A percentile compares a stretch with the other conserved stretches of the same genome.
Evolutionary conservation across 1,140 invertebrate species (phyloP).

Genomic region (Bombus impatiens): DNA sequence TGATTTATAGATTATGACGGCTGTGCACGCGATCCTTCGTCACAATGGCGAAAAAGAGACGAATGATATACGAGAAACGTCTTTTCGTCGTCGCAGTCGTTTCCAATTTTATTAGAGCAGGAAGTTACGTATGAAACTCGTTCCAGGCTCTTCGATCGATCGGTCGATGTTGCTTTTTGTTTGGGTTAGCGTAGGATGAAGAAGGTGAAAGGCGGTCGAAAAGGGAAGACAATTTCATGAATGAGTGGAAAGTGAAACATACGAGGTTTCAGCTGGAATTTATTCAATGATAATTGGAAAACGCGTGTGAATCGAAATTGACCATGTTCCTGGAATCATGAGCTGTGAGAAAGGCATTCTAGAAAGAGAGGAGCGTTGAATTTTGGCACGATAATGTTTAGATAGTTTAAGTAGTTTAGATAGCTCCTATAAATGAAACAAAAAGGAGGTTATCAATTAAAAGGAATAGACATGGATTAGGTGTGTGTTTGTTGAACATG

Average conservation of each 20-base stretch:
- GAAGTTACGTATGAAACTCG: neutral
- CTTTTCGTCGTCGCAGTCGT: slow-evolving; percentile 52
- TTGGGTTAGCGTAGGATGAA: neutral
- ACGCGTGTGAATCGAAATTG: neutral
- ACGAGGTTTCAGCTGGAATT: neutral
- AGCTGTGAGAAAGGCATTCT: neutral
- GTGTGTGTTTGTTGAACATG: too few species aligned
- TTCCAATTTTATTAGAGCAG: slow-evolving; percentile 40
- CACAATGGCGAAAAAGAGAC: slow-evolving; percentile 43
- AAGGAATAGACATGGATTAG: too few species aligned
- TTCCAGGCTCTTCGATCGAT: slow-evolving; percentile 24
- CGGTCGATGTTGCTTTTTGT: neutral
- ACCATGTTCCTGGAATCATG: neutral
- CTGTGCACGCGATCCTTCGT: slow-evolving; percentile 69
- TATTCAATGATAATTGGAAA: neutral
- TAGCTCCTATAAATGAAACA: too few species aligned
- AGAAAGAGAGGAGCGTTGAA: neutral
- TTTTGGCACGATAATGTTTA: too few species aligned
- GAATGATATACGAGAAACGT: slow-evolving; percentile 21
- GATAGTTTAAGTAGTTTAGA: too few species aligned
- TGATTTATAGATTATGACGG: slow-evolving; percentile 79
- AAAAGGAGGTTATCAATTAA: too few species aligned
- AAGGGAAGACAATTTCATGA: neutral
- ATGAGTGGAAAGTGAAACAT: too few species aligned
- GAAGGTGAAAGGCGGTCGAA: too few species aligned